A percentile compares a stretch with the other conserved stretches of the same genome.
These are phyloP conservation scores for Leptinotarsa haldemani DNA, from an alignment of 2,888 invertebrate species.

Conservation along the genomic window DNA sequence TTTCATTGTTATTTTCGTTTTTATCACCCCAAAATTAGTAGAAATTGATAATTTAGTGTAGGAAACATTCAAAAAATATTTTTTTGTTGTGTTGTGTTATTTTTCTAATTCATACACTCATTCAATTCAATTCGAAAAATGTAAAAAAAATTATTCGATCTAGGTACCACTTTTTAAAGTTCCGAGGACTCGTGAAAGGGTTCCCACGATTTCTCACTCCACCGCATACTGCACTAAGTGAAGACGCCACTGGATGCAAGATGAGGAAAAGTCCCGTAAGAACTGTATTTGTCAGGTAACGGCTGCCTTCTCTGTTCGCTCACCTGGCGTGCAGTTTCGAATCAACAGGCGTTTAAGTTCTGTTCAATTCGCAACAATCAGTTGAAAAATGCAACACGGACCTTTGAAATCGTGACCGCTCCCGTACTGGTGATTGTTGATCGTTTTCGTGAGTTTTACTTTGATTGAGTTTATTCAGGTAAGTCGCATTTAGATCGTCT, in stretches of 20 bases:
- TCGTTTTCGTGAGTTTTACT: conserved; percentile 7
- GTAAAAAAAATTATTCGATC: too few relatives aligned
- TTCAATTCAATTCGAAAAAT: too few relatives aligned
- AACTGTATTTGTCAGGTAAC: conserved; percentile 59
- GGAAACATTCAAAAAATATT: too few relatives aligned
- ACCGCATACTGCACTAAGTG: neutral
- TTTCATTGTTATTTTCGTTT: too few relatives aligned
- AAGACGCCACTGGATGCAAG: conserved; percentile 32
- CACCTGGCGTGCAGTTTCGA: conserved; percentile 45
- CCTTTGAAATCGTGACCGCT: conserved; percentile 30
- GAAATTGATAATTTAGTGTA: too few relatives aligned
- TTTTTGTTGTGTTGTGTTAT: too few relatives aligned
- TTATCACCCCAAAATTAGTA: too few relatives aligned
- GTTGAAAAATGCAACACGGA: conserved; percentile 35
- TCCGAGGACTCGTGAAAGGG: neutral
- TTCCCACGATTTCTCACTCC: neutral
- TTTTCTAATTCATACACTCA: too few relatives aligned
- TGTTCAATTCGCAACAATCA: conserved; percentile 21
- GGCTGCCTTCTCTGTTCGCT: conserved; percentile 49
- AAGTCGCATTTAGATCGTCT: neutral
- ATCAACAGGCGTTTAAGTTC: conserved; percentile 22
- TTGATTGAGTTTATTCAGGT: conserved; percentile 2
- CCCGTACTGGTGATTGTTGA: conserved; percentile 13
- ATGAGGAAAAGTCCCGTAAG: conserved; percentile 57
- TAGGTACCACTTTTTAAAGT: too few relatives aligned